Evolutionary conservation across 2,113 vertebrate species (phyloP).

Genomic region (Aramus guarauna): DNA sequence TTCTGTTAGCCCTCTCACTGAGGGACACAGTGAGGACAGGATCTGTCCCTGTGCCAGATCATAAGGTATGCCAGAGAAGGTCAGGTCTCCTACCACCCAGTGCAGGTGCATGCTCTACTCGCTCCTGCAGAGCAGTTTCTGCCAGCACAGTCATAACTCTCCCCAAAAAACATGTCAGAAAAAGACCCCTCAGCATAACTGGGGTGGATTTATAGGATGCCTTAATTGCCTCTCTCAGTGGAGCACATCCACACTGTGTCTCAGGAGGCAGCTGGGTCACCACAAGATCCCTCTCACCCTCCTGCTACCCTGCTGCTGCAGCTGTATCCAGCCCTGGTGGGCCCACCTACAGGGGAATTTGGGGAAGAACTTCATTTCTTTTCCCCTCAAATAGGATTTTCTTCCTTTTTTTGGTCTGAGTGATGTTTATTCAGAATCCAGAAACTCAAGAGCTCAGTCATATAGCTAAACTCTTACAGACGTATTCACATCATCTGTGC

Average conservation of each 20-base stretch:
- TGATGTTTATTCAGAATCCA: background rate
- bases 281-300: background rate
- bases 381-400: background rate
- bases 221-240: background rate
- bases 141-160: background rate
- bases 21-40: background rate
- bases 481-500: background rate
- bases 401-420: background rate
- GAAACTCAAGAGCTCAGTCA: background rate
- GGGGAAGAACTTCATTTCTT: background rate
- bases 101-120: background rate
- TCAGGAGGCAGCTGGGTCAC: background rate
- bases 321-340: background rate
- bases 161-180: fast-evolving
- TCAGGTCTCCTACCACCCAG: background rate
- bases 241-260: background rate
- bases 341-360: background rate
- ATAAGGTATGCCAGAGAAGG: background rate
- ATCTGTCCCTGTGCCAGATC: background rate
- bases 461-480: background rate
- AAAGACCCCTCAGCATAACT: background rate
- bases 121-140: background rate
- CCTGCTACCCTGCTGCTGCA: background rate
- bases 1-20: background rate
- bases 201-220: background rate